Evolutionary conservation across 2,113 vertebrate species (phyloP).

Genomic region (Apus apus): DNA sequence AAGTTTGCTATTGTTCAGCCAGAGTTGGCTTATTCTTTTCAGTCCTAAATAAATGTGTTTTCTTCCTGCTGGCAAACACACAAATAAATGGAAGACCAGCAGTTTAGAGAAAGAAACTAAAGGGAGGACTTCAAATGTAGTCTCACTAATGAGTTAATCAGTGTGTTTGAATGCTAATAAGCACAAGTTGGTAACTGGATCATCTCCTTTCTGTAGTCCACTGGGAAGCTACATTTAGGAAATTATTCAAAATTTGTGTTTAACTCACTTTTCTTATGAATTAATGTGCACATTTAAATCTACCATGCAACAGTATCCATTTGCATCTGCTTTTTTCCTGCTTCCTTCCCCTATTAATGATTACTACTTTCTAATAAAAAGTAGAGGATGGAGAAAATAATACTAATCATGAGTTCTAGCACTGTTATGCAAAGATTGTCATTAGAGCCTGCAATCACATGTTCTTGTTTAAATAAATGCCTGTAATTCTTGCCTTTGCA

Average conservation of each 20-base stretch:
- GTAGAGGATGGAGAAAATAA: constrained; percentile 52
- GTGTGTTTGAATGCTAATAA: constrained; percentile 52
- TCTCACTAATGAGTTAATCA: constrained; percentile 66
- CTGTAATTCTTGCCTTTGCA: constrained; percentile 9
- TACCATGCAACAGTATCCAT: not conserved
- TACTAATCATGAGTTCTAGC: constrained; percentile 41
- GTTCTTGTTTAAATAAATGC: constrained; percentile 35
- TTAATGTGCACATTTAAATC: constrained; percentile 52
- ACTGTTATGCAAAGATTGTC: not conserved
- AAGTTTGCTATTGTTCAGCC: not conserved
- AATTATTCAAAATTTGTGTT: not conserved
- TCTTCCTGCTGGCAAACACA: not conserved
- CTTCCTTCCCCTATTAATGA: constrained; percentile 43
- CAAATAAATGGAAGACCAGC: not conserved
- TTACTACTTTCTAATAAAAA: constrained; percentile 57
- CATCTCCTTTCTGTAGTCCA: constrained; percentile 51
- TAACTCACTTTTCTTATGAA: constrained; percentile 36
- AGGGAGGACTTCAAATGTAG: not conserved
- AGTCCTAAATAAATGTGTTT: not conserved
- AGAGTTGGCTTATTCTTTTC: not conserved
- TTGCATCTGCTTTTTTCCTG: constrained; percentile 28
- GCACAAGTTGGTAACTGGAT: constrained; percentile 28
- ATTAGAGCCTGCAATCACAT: constrained; percentile 20
- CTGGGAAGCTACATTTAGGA: constrained; percentile 53
- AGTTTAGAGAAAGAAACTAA: constrained; percentile 39